Base-by-base conservation (phyloP, 2,797 vertebrate genomes). In the Periophthalmus magnuspinnatus region DNA sequence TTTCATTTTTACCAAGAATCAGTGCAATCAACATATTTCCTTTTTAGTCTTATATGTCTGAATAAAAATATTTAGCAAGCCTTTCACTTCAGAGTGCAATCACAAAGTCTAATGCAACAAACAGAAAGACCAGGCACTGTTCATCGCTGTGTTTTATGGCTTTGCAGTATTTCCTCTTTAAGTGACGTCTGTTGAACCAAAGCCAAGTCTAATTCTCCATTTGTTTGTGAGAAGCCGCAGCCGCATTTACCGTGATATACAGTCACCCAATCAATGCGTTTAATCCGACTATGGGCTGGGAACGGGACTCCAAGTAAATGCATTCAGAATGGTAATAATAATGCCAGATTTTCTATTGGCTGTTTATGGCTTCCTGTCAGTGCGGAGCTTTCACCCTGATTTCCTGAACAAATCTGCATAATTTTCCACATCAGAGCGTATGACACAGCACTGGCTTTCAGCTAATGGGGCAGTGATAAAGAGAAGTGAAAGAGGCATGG, bases 191-290 rank as follows among this genome's bases (percentile, higher is more conserved):
- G 24, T 19, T 32, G 62, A 64, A 64, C 62, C 41, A 10, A 47
- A 48, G 62, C 62, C 62, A 48, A 28, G 61, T 48, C 22, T 64
- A 16, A 48, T 47, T 48, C 14, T 64, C 67, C 73, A 33, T 71
- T 75, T 65, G 14, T 22, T 24, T 24, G 50, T 67, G 65, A 75
- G 7, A 16, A 57, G 34, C 76, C 72, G 8, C 67, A 36, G 50
- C 70, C 65, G 70, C 66, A 75, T 84, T 41, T 69, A 50, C 45
- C 16, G 62, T 62, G 78, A 81, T 83, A 79, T 80, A 71, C 68
- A 71, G 67, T 58, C 78, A 24, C 70, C 78, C 68, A 70, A 80
- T 84, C 74, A 83, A 86, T 83, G 33, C 13, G 79, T 88, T 88
- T 79, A 86, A 89, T 89, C 76, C 76, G 59, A 75, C 65, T 77